Conservation (phyloP, 2,888 invertebrate species). For the Callinectes sapidus region DNA sequence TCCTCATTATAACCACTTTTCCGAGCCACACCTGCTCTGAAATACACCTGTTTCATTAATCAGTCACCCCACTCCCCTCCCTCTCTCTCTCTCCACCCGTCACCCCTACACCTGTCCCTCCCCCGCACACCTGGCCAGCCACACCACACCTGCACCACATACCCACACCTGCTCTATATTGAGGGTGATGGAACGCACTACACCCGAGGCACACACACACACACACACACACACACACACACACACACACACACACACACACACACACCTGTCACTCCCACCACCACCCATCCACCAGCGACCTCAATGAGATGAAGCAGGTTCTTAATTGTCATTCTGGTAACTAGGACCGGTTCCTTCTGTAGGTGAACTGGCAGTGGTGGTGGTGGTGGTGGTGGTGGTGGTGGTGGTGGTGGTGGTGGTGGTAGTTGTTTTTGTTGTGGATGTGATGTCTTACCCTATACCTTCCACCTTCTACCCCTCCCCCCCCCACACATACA, state of each 20-base stretch:
- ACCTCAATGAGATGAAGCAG: conserved; percentile 20
- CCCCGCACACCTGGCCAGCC: neutral
- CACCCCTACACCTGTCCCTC: neutral
- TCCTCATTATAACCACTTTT: conserved; percentile 23
- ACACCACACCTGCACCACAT: neutral
- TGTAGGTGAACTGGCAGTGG: neutral
- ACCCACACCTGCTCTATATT: neutral
- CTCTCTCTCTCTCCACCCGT: neutral
- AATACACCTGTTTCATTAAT: conserved; percentile 24
- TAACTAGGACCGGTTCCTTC: neutral
- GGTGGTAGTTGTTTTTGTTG: too few relatives aligned
- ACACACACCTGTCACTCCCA: neutral
- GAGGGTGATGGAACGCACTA: neutral
- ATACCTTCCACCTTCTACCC: neutral
- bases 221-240: conserved; percentile 28
- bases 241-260: conserved; percentile 28
- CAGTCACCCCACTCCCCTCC: neutral
- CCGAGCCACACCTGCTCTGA: conserved; percentile 22
- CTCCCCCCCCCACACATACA: neutral
- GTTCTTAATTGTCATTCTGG: conserved; percentile 5
- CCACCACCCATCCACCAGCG: neutral
- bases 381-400: too few relatives aligned
- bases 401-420: neutral
- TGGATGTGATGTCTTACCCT: too few relatives aligned
- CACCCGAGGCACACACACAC: neutral